These are phyloP conservation scores for Malurus leucopterus DNA, from an alignment of 2,797 vertebrate genomes.

Conservation along the genomic window DNA sequence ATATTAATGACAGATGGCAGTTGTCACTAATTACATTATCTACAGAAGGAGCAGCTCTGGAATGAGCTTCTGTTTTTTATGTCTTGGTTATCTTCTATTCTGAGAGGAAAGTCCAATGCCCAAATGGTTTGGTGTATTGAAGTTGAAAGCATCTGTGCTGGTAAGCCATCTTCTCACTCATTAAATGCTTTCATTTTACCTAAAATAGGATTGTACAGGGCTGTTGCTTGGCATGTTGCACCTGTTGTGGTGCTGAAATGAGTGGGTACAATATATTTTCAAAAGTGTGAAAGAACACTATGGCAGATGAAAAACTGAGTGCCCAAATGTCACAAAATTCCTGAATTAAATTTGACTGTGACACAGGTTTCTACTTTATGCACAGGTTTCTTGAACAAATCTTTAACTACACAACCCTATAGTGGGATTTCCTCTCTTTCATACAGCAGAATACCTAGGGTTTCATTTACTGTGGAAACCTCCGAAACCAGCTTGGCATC, in stretches of 20 bases:
- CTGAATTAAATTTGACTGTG: conserved; percentile 6
- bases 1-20: background rate
- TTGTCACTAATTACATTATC: background rate
- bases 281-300: background rate
- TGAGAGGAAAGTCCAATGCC: background rate
- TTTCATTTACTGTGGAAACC: background rate
- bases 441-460: background rate
- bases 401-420: background rate
- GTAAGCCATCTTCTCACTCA: background rate
- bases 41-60: background rate
- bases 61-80: background rate
- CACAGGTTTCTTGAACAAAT: background rate
- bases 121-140: background rate
- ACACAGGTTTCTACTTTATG: background rate
- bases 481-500: background rate
- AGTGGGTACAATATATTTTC: background rate
- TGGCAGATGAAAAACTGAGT: background rate
- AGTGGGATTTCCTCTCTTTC: background rate
- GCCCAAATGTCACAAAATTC: background rate
- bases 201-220: background rate
- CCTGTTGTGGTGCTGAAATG: conserved; percentile 39
- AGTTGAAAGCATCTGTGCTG: conserved; percentile 17
- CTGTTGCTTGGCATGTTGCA: conserved; percentile 1
- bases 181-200: conserved; percentile 16
- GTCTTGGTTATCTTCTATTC: background rate